Percentiles rank a stretch among this genome's conserved stretches.
These are phyloP conservation scores for Psittacula derbiana DNA, from an alignment of 2,797 vertebrate species.

Conservation along the genomic window DNA sequence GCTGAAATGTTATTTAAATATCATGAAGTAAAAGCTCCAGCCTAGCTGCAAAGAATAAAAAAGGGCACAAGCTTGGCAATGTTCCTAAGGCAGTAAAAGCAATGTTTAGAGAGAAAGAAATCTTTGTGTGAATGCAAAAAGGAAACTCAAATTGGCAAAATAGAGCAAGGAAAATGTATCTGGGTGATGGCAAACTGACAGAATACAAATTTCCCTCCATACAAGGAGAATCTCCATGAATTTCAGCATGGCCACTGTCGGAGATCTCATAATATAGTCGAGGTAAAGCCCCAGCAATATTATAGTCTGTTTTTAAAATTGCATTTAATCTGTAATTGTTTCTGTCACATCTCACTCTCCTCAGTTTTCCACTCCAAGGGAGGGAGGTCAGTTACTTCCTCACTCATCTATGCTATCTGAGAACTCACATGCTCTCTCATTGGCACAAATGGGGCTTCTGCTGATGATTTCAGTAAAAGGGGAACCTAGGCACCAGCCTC, in stretches of 20 bases:
- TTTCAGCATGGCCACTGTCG: background rate
- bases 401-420: background rate
- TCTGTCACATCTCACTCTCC: background rate
- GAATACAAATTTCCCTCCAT: constrained; percentile 13
- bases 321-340: background rate
- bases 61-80: constrained; percentile 49
- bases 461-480: background rate
- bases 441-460: background rate
- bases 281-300: background rate
- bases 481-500: background rate
- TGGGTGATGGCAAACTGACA: background rate
- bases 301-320: background rate
- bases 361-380: background rate
- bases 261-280: background rate
- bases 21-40: constrained; percentile 43
- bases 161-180: constrained; percentile 55
- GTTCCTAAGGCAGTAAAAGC: constrained; percentile 51
- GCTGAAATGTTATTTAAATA: constrained; percentile 48
- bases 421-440: background rate
- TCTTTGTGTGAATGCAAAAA: constrained; percentile 46
- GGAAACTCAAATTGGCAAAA: constrained; percentile 48
- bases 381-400: background rate
- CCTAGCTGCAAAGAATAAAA: constrained; percentile 48
- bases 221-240: background rate
- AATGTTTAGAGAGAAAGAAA: constrained; percentile 53